These are phyloP conservation scores for Pantherophis guttatus DNA, from an alignment of 2,113 vertebrate genomes.

Conservation along the genomic window DNA sequence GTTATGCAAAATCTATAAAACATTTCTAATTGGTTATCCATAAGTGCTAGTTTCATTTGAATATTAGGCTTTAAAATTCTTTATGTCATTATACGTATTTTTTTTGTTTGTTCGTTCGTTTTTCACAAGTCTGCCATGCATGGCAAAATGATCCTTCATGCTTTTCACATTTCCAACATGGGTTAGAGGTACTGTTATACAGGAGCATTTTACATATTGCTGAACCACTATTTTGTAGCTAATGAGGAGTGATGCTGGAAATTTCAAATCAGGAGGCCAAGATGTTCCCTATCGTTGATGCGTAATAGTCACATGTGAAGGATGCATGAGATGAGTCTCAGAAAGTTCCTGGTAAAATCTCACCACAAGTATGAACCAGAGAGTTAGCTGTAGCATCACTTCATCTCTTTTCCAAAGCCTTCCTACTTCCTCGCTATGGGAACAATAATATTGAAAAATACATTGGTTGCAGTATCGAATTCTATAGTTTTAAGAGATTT, in stretches of 20 bases:
- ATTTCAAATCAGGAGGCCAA: not conserved
- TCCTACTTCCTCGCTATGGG: not conserved
- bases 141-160: not conserved
- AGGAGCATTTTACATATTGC: not conserved
- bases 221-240: not conserved
- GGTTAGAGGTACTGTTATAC: not conserved
- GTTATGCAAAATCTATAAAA: not conserved
- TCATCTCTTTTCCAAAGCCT: not conserved
- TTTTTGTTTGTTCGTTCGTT: not conserved
- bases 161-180: not conserved
- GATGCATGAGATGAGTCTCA: not conserved
- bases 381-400: not conserved
- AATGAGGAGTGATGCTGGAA: not conserved
- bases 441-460: not conserved
- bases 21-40: not conserved
- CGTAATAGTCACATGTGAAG: not conserved
- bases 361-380: not conserved
- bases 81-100: not conserved
- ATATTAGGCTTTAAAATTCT: not conserved
- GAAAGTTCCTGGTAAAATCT: not conserved
- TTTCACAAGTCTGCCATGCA: not conserved
- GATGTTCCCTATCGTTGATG: not conserved
- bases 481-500: not conserved
- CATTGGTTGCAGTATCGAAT: not conserved
- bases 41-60: not conserved